A percentile compares a stretch with the other conserved stretches of the same genome.
Conservation (phyloP, 2,797 vertebrate species). For the Pagetopsis macropterus region DNA sequence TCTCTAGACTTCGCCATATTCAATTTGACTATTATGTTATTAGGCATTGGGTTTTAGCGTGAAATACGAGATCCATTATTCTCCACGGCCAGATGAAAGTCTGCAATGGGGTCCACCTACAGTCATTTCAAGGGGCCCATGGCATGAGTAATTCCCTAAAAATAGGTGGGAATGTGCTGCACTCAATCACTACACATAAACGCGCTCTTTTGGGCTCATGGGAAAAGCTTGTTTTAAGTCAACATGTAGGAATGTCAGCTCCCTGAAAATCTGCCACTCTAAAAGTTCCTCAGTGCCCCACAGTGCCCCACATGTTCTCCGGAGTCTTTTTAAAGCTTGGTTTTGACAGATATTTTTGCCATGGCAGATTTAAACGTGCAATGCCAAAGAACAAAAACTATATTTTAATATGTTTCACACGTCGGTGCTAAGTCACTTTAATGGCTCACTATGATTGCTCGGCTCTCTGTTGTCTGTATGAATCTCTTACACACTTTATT, state of each 20-base stretch:
- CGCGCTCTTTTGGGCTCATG: slow-evolving; percentile 63
- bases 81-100: slow-evolving; percentile 60
- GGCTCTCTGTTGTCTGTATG: slow-evolving; percentile 57
- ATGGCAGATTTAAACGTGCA: slow-evolving; percentile 64
- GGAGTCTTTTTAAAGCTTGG: slow-evolving; percentile 12
- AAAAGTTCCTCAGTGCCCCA: slow-evolving; percentile 22
- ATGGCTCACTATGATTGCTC: slow-evolving; percentile 53
- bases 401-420: slow-evolving; percentile 35
- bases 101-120: slow-evolving; percentile 54
- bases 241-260: slow-evolving; percentile 74
- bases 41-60: slow-evolving; percentile 44
- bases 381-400: slow-evolving; percentile 60
- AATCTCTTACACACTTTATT: slow-evolving; percentile 64
- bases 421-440: slow-evolving; percentile 73
- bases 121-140: slow-evolving; percentile 56
- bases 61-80: slow-evolving; percentile 59
- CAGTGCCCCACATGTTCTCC: slow-evolving; percentile 11
- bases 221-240: slow-evolving; percentile 74
- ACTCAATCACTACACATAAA: slow-evolving; percentile 72
- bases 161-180: slow-evolving; percentile 76
- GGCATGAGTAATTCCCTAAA: slow-evolving; percentile 75
- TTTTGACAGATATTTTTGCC: slow-evolving; percentile 25
- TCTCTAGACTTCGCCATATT: slow-evolving; percentile 41
- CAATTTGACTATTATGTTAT: slow-evolving; percentile 58
- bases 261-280: slow-evolving; percentile 52